These are phyloP conservation scores for Chaitophorus viminalis DNA, from an alignment of 2,888 invertebrate species.

Conservation along the genomic window DNA sequence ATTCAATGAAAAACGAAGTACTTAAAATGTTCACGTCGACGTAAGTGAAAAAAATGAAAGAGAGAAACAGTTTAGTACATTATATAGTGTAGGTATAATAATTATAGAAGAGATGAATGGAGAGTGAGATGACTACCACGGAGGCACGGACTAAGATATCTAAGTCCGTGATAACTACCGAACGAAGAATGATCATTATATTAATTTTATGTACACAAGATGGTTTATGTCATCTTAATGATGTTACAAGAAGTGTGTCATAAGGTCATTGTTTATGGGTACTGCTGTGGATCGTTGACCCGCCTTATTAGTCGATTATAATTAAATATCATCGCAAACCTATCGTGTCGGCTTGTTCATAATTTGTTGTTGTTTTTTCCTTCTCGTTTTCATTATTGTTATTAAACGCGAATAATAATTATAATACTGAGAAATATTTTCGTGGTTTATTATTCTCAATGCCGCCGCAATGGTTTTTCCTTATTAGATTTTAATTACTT, in stretches of 20 bases:
- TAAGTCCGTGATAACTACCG: too few relatives aligned
- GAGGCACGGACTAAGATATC: too few relatives aligned
- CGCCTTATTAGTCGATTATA: conserved; percentile 23
- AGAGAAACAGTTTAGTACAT: too few relatives aligned
- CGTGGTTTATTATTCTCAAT: conserved; percentile 40
- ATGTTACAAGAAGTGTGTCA: conserved; percentile 51
- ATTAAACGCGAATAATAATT: conserved; percentile 1
- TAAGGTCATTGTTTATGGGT: conserved; percentile 43
- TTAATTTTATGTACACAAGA: not conserved
- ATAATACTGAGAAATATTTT: not conserved
- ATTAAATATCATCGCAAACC: conserved; percentile 29
- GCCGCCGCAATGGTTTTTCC: conserved; percentile 23
- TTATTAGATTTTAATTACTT: conserved; percentile 6
- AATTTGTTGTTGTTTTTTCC: conserved; percentile 6
- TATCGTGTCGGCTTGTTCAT: not conserved
- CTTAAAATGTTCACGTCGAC: not conserved
- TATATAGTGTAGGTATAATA: not conserved
- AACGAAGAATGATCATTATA: conserved; percentile 12
- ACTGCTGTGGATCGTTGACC: conserved; percentile 47
- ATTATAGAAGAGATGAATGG: not conserved
- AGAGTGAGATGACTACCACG: not conserved
- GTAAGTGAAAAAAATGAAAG: not conserved
- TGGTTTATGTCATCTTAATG: conserved; percentile 14
- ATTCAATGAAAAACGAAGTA: not conserved
- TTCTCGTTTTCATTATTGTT: conserved; percentile 40